A percentile compares a stretch with the other conserved stretches of the same genome.
phyloP scores from a whole-genome alignment of 92 coral and sea anemone genomes.

The Siderastrea siderea region DNA sequence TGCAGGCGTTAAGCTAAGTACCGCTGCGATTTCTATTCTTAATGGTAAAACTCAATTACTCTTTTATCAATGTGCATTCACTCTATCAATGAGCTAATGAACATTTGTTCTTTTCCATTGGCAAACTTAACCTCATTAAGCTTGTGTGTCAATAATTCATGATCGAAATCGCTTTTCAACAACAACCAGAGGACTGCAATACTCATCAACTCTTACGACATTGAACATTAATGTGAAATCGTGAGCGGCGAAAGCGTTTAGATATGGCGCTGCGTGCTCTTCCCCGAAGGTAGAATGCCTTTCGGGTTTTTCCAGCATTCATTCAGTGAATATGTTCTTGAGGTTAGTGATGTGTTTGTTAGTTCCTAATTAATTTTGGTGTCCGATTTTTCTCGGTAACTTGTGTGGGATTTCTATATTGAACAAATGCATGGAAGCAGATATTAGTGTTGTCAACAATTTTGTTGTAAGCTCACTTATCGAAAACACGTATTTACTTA shows the following conservation, averaged over 20 bases:
- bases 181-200: neutral
- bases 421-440: neutral
- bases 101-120: slow-evolving; percentile 17
- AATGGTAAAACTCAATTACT: slow-evolving; percentile 26
- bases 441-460: neutral
- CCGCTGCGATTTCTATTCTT: slow-evolving; percentile 20
- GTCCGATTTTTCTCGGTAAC: neutral
- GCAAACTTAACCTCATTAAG: slow-evolving; percentile 7
- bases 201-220: neutral
- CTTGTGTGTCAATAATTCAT: slow-evolving; percentile 22
- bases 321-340: slow-evolving; percentile 1
- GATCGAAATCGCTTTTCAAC: slow-evolving; percentile 23
- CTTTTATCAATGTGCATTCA: slow-evolving; percentile 10
- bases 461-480: neutral
- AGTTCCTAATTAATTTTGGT: neutral
- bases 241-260: neutral
- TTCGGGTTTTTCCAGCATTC: neutral
- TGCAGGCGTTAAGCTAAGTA: neutral
- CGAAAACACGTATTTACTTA: neutral
- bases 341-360: slow-evolving; percentile 20
- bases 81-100: slow-evolving; percentile 19
- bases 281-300: neutral
- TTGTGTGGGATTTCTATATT: neutral
- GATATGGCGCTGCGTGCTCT: neutral
- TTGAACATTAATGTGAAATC: neutral